Evolutionary conservation across 23 tunicate species (phyloP), one percentile per base, ranked within the genome.

Genomic region (Clavelina lepadiformis): DNA sequence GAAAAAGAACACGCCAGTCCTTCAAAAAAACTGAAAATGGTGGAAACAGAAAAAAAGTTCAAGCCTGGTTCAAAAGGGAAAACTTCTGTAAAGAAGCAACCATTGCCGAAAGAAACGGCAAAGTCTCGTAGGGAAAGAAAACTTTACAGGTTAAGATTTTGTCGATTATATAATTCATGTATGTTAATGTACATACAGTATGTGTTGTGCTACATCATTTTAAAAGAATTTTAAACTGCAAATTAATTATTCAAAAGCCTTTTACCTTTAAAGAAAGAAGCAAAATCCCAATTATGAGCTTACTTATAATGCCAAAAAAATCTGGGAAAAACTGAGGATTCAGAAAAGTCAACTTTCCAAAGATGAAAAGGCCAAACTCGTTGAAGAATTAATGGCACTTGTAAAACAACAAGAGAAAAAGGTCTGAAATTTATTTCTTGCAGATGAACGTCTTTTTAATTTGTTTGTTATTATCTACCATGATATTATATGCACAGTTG

Each of bases 271-370:
- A 51, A 81, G 97, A 47, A 72, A 89, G 59, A 84, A 75, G 83
- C 69, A 75, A 50, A 86, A 86, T 21, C 99, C 99, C 3, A 80
- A 81, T 35, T 94, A 72, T 86, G 95, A 94, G 50, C 33, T 86
- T 20, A 66, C 88, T 29, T 23, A 11, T 11, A 66, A 80, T 51
- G 71, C 88, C 3, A 73, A 88, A 52, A 94, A 94, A 69, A 70
- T 86, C 8, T 94, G 99, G 99, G 99, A 94, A 61, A 94, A 85
- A 36, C 64, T 94, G n/a, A 57, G 99, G 57, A 81, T 75, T 46
- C 82, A 89, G 30, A 89, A 89, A 63, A 68, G 49, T 45, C 49
- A 69, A 38, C 20, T 79, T 28, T 30, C 83, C 11, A 81, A 72
- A 35, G 72, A 66, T 37, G 81, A 94, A 49, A 82, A 75, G 33